Evolutionary conservation across 2,888 invertebrate genomes (phyloP), one percentile per base, ranked within the genome.

Genomic region (Caenorhabditis macrosperma): DNA sequence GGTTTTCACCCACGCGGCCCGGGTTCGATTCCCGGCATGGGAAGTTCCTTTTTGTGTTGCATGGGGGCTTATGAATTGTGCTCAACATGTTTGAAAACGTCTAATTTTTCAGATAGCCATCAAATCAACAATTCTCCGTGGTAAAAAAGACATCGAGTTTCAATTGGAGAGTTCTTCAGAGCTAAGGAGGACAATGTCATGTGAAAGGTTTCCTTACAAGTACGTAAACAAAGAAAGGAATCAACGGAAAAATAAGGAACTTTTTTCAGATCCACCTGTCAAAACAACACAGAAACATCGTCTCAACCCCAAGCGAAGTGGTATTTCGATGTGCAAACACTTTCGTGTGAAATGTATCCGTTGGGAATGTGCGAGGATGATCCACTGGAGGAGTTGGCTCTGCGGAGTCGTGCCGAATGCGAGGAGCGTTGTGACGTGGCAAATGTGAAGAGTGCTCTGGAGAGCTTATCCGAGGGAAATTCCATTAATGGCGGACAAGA

Each of bases 21-120:
- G 88, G 88, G 88, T 89, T 89, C 88, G 88, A 88, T 89, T 88
- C 88, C 88, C 88, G 88, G 88, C 88, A 88, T 87, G 88, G 88
- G 88, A 88, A 88, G 82, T 59, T 75, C 66, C 64, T 50, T 66
- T 74, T 71, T 33, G 17, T 9, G 26, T 57, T 55, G 50, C 52
- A 52, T 52, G 3, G 20, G 7, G 1, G 10, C 28, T n/a, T 15
- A 1, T 3, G 0, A 12, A 5, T 7, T 41, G 20, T 17, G 15
- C 20, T 41, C 22, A n/a, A n/a, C n/a, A n/a, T n/a, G n/a, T n/a
- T n/a, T n/a, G n/a, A n/a, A n/a, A n/a, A n/a, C n/a, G n/a, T n/a
- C n/a, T n/a, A n/a, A n/a, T 22, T 17, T 48, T 26, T 15, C 24
- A 28, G 38, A 26, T 9, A 17, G 22, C 4, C 17, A 4, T 55